Conservation (phyloP, 1,140 invertebrate species). For the Drosophila littoralis region DNA sequence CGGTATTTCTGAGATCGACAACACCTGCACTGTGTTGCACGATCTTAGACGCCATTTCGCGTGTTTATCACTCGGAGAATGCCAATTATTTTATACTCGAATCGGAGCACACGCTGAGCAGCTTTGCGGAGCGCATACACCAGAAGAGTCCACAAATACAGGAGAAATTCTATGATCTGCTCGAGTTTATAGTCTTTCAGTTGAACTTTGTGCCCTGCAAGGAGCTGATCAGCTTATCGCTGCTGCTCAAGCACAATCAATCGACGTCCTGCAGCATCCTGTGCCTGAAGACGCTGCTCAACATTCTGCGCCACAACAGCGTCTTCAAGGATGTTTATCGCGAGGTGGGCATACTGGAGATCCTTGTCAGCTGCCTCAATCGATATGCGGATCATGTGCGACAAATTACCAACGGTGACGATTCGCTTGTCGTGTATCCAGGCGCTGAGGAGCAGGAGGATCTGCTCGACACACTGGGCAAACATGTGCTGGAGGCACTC, state of each 20-base stretch:
- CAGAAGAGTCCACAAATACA: conserved; percentile 95
- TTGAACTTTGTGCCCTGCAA: conserved; percentile 99
- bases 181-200: conserved; percentile 98
- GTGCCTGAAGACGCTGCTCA: conserved; percentile 94
- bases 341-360: conserved; percentile 98
- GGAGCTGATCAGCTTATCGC: conserved; percentile 97
- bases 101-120: conserved; percentile 96
- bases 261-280: conserved; percentile 92
- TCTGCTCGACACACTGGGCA: conserved; percentile 90
- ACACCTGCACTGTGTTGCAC: conserved; percentile 93
- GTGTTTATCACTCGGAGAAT: conserved; percentile 98
- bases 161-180: conserved; percentile 97
- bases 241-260: conserved; percentile 94
- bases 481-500: conserved; percentile 94
- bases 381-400: conserved; percentile 89
- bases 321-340: conserved; percentile 99
- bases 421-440: conserved; percentile 59
- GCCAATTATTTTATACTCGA: conserved; percentile 99
- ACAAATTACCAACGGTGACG: conserved; percentile 72
- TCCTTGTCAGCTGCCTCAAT: conserved; percentile 96
- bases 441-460: conserved; percentile 77
- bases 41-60: conserved; percentile 97
- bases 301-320: conserved; percentile 93
- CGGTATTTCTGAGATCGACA: conserved; percentile 95
- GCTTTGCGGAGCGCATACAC: conserved; percentile 98